Conservation (phyloP, 2,113 vertebrate genomes). For the Azemiops feae region DNA sequence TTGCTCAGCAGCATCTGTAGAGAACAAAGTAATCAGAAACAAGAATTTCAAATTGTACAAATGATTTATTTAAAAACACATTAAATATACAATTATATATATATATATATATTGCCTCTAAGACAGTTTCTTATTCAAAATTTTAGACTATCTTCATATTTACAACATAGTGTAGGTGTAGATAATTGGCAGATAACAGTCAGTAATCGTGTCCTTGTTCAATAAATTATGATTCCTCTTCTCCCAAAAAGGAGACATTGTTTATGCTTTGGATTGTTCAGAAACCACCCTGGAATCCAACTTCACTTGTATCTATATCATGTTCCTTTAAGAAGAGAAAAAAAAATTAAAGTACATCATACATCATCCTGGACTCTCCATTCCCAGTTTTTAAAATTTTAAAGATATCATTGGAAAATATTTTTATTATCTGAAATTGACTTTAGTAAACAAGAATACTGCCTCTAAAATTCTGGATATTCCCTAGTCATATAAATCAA, state of each 20-base stretch:
- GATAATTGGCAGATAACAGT: slow-evolving; percentile 34
- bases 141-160: slow-evolving; percentile 25
- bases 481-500: neutral
- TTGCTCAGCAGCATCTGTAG: neutral
- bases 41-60: slow-evolving; percentile 9
- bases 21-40: neutral
- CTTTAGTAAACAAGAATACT: neutral
- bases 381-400: neutral
- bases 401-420: neutral
- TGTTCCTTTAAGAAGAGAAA: slow-evolving; percentile 74
- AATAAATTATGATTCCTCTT: neutral
- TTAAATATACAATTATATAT: slow-evolving; percentile 49
- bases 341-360: slow-evolving; percentile 10
- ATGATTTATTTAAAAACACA: slow-evolving; percentile 45
- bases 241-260: slow-evolving; percentile 8
- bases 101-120: slow-evolving; percentile 32
- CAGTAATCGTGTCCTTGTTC: neutral
- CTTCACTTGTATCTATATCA: slow-evolving; percentile 78
- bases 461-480: neutral
- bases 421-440: neutral
- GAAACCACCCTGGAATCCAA: slow-evolving; percentile 63
- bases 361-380: neutral
- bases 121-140: slow-evolving; percentile 25
- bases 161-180: slow-evolving; percentile 23
- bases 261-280: slow-evolving; percentile 39